These are phyloP conservation scores for Platysteira castanea DNA, from an alignment of 2,113 vertebrate genomes.

Conservation along the genomic window DNA sequence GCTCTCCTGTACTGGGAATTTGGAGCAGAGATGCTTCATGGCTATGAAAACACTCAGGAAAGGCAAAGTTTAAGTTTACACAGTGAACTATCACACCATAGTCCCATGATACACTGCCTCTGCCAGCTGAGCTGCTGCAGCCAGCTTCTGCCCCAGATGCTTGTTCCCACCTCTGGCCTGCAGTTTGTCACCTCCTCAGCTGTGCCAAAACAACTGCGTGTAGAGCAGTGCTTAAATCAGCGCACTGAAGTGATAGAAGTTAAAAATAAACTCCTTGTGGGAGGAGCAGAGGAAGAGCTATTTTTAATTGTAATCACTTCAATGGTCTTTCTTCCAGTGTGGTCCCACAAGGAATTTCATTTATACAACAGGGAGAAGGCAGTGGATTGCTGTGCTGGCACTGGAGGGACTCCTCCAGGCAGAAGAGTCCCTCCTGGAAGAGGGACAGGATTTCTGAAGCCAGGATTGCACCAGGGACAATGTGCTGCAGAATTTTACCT, in stretches of 20 bases:
- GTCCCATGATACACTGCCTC: not conserved
- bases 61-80: not conserved
- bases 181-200: not conserved
- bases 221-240: not conserved
- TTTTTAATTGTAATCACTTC: conserved; percentile 10
- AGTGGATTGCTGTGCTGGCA: not conserved
- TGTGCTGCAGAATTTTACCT: not conserved
- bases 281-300: not conserved
- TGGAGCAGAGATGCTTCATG: not conserved
- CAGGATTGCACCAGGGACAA: not conserved
- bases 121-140: conserved; percentile 5
- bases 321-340: conserved; percentile 12
- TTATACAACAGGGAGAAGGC: not conserved
- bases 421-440: not conserved
- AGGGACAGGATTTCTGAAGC: not conserved
- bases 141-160: not conserved
- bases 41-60: not conserved
- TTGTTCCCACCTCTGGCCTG: conserved; percentile 11
- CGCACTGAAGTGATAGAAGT: not conserved
- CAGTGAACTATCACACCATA: not conserved
- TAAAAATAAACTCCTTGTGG: not conserved
- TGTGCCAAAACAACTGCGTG: not conserved
- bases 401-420: not conserved
- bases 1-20: not conserved
- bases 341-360: not conserved